A percentile compares a stretch with the other conserved stretches of the same genome.
Conservation (phyloP, 2,797 vertebrate species). For the Acomys russatus region DNA sequence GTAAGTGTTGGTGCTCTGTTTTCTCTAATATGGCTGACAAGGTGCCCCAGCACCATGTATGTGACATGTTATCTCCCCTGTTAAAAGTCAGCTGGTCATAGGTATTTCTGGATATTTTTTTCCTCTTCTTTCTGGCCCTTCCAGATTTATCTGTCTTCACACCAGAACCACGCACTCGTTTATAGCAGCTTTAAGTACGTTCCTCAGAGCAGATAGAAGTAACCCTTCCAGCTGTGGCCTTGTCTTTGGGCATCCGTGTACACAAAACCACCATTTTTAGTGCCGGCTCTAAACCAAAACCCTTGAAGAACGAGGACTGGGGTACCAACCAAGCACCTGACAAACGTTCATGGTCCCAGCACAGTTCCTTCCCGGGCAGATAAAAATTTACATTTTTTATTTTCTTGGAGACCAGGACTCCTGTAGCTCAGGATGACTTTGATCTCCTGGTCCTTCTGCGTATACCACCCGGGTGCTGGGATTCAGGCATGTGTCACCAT, state of each 20-base stretch:
- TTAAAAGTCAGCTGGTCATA: constrained; percentile 14
- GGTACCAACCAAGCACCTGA: neutral
- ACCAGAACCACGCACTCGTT: neutral
- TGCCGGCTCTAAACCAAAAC: neutral
- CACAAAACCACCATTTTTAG: neutral
- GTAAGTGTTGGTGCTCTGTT: neutral
- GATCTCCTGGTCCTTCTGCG: neutral
- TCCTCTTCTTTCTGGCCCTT: neutral
- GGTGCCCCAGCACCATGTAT: neutral
- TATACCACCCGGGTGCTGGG: neutral
- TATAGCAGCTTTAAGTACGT: neutral
- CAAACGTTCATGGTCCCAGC: neutral
- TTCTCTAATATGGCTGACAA: neutral
- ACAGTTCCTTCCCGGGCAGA: neutral
- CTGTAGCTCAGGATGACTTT: neutral
- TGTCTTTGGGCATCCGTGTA: neutral
- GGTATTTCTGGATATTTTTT: neutral
- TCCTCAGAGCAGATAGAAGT: neutral
- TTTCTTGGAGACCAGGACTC: neutral
- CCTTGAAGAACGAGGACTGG: neutral
- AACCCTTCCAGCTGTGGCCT: neutral
- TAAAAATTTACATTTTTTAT: neutral
- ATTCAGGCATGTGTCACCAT: neutral
- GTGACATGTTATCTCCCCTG: constrained; percentile 26
- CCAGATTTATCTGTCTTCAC: neutral